Evolutionary conservation across 2,888 invertebrate species (phyloP), one percentile per base, ranked within the genome.

Genomic region (Aleiodes testaceus): DNA sequence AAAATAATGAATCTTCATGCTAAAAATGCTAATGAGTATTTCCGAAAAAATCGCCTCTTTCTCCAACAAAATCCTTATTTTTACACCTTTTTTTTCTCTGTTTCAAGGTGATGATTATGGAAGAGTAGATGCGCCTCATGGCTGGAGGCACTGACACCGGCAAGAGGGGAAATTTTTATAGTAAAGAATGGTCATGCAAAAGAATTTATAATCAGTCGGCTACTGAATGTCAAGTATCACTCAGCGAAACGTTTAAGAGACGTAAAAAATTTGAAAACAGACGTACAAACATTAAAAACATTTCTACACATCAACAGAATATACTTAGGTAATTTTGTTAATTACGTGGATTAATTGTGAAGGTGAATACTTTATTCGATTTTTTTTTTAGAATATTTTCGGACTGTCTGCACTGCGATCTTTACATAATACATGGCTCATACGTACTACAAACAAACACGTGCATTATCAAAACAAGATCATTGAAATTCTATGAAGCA

Each of bases 381-480:
- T 50, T 49, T 22, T 22, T 22, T 22, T 65, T 64, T 66, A 91
- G 91, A 89, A 90, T 91, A 85, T 91, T 90, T 88, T 89, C 89
- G 82, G 90, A 91, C 83, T 90, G 90, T 78, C 88, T 91, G 79
- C 90, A 90, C 87, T 89, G 89, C 80, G 91, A 92, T 87, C 87
- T 91, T 84, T 90, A 91, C 86, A 88, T 91, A 85, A 88, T 89
- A 82, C 89, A 91, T 84, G 90, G 89, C 80, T 89, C 89, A 88
- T 86, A 89, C 84, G 88, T 90, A 87, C 88, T 91, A 87, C 87
- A 88, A 85, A 90, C 91, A 77, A 91, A 92, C 87, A 88, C 89
- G 85, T 91, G 91, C 85, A 90, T 92, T 80, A 83, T 92, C 82
- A 89, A 88, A 88, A 88, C 90, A 83, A 90, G 91, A 85, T 90